Percentiles rank a stretch among this genome's conserved stretches.
Evolutionary conservation across 1,140 invertebrate species (phyloP).

Genomic region (Meloidogyne floridensis): DNA sequence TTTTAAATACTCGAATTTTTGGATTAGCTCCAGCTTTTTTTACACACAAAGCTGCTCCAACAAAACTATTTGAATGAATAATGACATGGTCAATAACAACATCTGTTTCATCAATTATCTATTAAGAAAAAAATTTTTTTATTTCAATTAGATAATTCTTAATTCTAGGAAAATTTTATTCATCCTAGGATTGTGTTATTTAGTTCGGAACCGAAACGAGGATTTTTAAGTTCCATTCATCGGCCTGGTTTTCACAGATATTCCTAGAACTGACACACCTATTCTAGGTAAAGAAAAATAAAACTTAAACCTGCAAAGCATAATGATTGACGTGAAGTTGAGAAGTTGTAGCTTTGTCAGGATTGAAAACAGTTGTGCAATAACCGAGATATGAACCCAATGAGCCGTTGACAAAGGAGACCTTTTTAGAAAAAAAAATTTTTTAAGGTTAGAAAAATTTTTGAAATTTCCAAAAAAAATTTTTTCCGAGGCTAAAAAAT

Average conservation of each 20-base stretch:
- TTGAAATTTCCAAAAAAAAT: too few relatives aligned
- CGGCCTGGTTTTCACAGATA: too few relatives aligned
- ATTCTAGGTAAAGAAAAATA: too few relatives aligned
- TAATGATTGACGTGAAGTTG: constrained; percentile 71
- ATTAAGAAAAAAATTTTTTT: not conserved
- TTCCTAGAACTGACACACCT: too few relatives aligned
- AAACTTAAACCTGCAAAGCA: constrained; percentile 82
- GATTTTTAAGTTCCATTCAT: too few relatives aligned
- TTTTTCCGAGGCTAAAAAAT: too few relatives aligned
- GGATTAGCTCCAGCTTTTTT: constrained; percentile 81
- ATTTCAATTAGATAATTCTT: too few relatives aligned
- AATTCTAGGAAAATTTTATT: too few relatives aligned
- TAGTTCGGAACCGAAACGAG: too few relatives aligned
- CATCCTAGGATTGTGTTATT: too few relatives aligned
- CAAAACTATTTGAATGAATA: constrained; percentile 82
- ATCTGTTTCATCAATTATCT: constrained; percentile 88
- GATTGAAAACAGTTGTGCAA: constrained; percentile 90
- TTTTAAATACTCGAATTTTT: constrained; percentile 75
- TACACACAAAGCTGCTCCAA: constrained; percentile 96
- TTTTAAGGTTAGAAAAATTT: too few relatives aligned
- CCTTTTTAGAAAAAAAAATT: not conserved
- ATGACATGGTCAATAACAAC: constrained; percentile 94
- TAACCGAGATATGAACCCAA: constrained; percentile 90
- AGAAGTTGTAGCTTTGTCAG: constrained; percentile 73
- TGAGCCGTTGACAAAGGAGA: constrained; percentile 85